These are phyloP conservation scores for Brachionus rotundiformis DNA, from an alignment of 1,140 invertebrate species.

Conservation along the genomic window DNA sequence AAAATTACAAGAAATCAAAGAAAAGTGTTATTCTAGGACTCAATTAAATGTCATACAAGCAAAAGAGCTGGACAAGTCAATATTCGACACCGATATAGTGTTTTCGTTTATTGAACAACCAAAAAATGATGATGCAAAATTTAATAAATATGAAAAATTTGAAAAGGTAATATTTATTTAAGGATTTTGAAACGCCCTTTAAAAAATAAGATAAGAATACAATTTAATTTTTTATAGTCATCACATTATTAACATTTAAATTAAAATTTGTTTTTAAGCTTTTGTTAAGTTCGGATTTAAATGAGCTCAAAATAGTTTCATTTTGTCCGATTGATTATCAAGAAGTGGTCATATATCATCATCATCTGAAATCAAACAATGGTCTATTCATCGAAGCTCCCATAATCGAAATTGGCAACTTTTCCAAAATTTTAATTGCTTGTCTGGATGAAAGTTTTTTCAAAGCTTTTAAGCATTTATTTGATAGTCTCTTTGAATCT, in stretches of 20 bases:
- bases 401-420: background rate
- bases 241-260: background rate
- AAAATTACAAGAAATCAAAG: background rate
- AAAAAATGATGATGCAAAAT: slow-evolving; percentile 5
- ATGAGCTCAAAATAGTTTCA: background rate
- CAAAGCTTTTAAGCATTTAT: background rate
- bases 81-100: background rate
- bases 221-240: no score
- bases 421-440: background rate
- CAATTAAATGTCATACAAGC: background rate
- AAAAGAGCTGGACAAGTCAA: background rate
- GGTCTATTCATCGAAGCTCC: background rate
- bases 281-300: background rate
- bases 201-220: background rate
- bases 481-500: background rate
- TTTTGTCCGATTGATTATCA: slow-evolving; percentile 1
- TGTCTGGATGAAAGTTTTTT: slow-evolving; percentile 3
- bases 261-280: slow-evolving; percentile 29
- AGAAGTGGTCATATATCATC: slow-evolving; percentile 30
- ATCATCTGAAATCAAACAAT: background rate
- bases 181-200: background rate
- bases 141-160: background rate
- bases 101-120: slow-evolving; percentile 17
- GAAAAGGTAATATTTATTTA: background rate
- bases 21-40: background rate